A percentile compares a stretch with the other conserved stretches of the same genome.
phyloP scores from a whole-genome alignment of 2,797 vertebrate species.

The Hyperoplus immaculatus region DNA sequence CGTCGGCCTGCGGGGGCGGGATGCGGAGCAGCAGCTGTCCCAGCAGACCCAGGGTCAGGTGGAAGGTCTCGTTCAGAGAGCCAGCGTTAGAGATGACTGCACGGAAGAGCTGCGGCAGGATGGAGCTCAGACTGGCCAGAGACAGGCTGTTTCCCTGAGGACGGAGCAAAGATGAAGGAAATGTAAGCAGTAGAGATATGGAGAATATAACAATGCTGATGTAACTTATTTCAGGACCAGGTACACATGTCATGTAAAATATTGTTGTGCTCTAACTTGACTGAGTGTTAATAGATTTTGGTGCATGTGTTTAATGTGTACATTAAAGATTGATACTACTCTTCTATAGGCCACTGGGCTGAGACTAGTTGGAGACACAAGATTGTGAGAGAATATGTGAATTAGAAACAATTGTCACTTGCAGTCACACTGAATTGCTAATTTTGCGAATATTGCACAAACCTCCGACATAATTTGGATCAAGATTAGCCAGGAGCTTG shows the following conservation, averaged over 20 bases:
- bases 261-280: background rate
- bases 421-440: too few species aligned
- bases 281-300: background rate
- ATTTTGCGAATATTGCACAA: too few species aligned
- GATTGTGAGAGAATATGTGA: too few species aligned
- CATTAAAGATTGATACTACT: background rate
- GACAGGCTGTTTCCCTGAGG: constrained; percentile 86
- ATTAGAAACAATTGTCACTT: too few species aligned
- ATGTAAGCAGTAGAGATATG: background rate
- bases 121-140: constrained; percentile 90
- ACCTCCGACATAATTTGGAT: too few species aligned
- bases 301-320: background rate
- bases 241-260: background rate
- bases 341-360: too few species aligned
- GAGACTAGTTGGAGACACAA: too few species aligned
- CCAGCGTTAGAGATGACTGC: constrained; percentile 97
- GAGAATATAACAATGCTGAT: background rate
- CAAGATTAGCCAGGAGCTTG: too few species aligned
- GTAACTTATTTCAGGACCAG: background rate
- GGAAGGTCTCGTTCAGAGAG: constrained; percentile 97
- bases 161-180: background rate
- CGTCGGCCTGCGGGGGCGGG: constrained; percentile 90
- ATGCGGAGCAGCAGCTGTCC: constrained; percentile 94
- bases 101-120: constrained; percentile 95
- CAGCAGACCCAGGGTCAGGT: constrained; percentile 95